Conservation (phyloP, 2,797 vertebrate species). For the Peromyscus nudipes region DNA sequence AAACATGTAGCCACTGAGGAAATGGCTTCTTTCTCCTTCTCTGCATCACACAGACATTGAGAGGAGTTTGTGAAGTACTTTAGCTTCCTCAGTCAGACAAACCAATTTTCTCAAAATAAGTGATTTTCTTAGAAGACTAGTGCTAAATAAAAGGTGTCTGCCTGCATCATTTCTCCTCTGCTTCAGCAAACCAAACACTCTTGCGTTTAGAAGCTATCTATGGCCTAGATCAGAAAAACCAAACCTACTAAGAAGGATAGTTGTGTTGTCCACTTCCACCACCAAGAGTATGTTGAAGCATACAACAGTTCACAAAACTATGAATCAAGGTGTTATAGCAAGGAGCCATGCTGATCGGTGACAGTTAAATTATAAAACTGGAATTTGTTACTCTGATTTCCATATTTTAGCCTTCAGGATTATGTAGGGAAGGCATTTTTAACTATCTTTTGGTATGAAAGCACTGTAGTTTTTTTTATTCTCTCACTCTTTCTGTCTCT, state of each 20-base stretch:
- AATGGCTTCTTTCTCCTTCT: not conserved
- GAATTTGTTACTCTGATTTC: conserved; percentile 59
- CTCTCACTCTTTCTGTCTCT: not conserved
- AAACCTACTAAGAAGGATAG: conserved; percentile 33
- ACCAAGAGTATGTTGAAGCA: conserved; percentile 44
- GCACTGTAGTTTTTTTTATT: not conserved
- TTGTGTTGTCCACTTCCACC: not conserved
- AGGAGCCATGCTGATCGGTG: conserved; percentile 48
- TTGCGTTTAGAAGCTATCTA: not conserved
- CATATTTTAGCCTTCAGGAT: conserved; percentile 40
- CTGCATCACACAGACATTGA: not conserved
- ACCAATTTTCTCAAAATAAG: not conserved
- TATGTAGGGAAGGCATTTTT: conserved; percentile 48
- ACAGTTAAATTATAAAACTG: conserved; percentile 53
- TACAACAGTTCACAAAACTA: conserved; percentile 50
- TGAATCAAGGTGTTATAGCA: conserved; percentile 44
- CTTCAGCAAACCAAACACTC: not conserved
- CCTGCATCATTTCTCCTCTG: not conserved
- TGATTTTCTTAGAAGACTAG: conserved; percentile 16
- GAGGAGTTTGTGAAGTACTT: not conserved
- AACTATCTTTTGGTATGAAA: conserved; percentile 55
- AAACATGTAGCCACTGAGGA: not conserved
- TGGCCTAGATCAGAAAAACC: not conserved
- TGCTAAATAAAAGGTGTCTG: conserved; percentile 16
- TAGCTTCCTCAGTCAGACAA: not conserved